A percentile compares a stretch with the other conserved stretches of the same genome.
Conservation (phyloP, 2,888 invertebrate genomes). For the Punctoribates punctum region DNA sequence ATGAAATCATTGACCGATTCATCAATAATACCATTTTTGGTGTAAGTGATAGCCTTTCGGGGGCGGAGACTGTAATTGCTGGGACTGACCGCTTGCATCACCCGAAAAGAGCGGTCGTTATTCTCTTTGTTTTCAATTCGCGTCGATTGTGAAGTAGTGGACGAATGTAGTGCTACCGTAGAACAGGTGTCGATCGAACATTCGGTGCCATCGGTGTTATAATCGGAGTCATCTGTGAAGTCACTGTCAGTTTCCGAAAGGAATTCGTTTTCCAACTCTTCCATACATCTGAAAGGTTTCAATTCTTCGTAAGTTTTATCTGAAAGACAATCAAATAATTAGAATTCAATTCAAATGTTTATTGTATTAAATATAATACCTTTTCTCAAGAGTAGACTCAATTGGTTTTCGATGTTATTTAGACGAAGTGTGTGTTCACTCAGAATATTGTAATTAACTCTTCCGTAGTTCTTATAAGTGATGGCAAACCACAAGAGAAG, state of each 20-base stretch:
- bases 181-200: slow-evolving; percentile 4
- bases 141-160: background rate
- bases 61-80: background rate
- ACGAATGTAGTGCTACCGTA: background rate
- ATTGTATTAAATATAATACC: background rate
- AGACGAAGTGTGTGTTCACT: slow-evolving; percentile 31
- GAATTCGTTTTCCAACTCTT: background rate
- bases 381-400: background rate
- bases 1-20: slow-evolving; percentile 29
- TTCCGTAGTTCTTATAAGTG: slow-evolving; percentile 32
- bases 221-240: slow-evolving; percentile 24
- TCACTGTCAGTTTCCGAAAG: background rate
- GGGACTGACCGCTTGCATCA: background rate
- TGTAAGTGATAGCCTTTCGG: slow-evolving; percentile 7
- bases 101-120: background rate
- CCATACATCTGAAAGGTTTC: background rate
- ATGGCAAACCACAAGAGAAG: slow-evolving; percentile 33
- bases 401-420: slow-evolving; percentile 35
- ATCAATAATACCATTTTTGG: slow-evolving; percentile 27
- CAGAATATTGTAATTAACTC: slow-evolving; percentile 36
- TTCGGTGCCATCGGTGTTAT: background rate
- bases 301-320: background rate
- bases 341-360: background rate
- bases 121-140: background rate
- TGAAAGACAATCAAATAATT: background rate